Evolutionary conservation across 2,113 vertebrate genomes (phyloP).

Genomic region (Sakesphorus luctuosus): DNA sequence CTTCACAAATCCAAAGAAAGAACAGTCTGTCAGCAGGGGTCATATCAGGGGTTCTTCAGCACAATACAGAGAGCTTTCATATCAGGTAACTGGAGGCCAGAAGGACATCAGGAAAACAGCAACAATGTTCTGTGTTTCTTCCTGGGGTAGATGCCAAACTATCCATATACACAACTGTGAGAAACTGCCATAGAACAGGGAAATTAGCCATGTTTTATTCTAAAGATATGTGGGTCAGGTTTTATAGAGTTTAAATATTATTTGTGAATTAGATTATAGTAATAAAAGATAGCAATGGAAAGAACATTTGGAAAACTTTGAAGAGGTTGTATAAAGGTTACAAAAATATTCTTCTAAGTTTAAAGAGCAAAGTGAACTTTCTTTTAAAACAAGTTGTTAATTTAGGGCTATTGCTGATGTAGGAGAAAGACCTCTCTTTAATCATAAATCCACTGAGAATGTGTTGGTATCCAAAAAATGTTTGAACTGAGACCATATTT

Average conservation of each 20-base stretch:
- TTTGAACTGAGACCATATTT: conserved; percentile 26
- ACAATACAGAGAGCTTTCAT: neutral
- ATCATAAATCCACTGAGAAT: conserved; percentile 45
- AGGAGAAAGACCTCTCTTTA: conserved; percentile 23
- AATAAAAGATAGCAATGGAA: conserved; percentile 54
- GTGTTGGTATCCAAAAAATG: conserved; percentile 39
- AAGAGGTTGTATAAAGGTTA: conserved; percentile 56
- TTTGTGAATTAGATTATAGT: conserved; percentile 61
- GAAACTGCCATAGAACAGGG: neutral
- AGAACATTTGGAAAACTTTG: conserved; percentile 27
- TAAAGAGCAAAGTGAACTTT: conserved; percentile 39
- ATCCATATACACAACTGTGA: neutral
- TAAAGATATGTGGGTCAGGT: conserved; percentile 24
- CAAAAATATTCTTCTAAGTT: conserved; percentile 46
- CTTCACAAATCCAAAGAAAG: neutral
- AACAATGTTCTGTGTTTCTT: neutral
- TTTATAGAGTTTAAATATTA: conserved; percentile 52
- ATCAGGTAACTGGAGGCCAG: neutral
- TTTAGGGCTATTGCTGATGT: conserved; percentile 33
- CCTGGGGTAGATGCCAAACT: neutral
- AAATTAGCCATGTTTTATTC: neutral
- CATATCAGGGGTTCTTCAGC: neutral
- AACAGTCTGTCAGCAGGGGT: neutral
- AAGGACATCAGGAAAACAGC: neutral
- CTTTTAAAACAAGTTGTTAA: conserved; percentile 55